Percentiles rank a stretch among this genome's conserved stretches.
These are phyloP conservation scores for Drosophila neotestacea DNA, from an alignment of 2,888 invertebrate genomes.

Conservation along the genomic window DNA sequence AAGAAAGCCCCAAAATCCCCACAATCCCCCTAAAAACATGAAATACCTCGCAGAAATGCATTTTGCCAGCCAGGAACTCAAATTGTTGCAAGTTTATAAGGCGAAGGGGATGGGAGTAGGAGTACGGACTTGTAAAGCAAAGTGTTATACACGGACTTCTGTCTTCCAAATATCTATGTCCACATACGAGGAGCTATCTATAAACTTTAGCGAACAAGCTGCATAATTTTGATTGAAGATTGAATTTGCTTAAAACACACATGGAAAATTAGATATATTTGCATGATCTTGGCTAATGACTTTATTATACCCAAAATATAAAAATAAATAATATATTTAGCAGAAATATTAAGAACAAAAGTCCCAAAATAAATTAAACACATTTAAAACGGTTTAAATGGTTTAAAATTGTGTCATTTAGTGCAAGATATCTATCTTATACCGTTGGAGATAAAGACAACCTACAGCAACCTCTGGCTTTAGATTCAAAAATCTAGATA, in stretches of 20 bases:
- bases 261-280: background rate
- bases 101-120: background rate
- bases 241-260: background rate
- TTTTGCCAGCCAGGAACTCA: slow-evolving; percentile 43
- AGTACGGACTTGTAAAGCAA: slow-evolving; percentile 61
- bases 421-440: too few species aligned
- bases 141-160: slow-evolving; percentile 64
- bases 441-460: too few species aligned
- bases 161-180: slow-evolving; percentile 37
- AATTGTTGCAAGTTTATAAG: slow-evolving; percentile 11
- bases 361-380: too few species aligned
- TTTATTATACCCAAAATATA: background rate
- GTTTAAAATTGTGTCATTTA: too few species aligned
- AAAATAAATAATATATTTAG: background rate
- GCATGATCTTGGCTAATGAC: too few species aligned
- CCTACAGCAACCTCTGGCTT: background rate
- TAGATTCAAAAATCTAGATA: background rate
- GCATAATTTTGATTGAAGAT: background rate
- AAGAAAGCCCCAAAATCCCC: slow-evolving; percentile 16
- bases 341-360: too few species aligned
- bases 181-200: slow-evolving; percentile 1
- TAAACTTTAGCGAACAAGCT: background rate
- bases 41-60: slow-evolving; percentile 56
- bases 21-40: slow-evolving; percentile 44
- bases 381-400: too few species aligned